These are phyloP conservation scores for Lepisosteus oculatus DNA, from an alignment of 2,113 vertebrate species.

Conservation along the genomic window DNA sequence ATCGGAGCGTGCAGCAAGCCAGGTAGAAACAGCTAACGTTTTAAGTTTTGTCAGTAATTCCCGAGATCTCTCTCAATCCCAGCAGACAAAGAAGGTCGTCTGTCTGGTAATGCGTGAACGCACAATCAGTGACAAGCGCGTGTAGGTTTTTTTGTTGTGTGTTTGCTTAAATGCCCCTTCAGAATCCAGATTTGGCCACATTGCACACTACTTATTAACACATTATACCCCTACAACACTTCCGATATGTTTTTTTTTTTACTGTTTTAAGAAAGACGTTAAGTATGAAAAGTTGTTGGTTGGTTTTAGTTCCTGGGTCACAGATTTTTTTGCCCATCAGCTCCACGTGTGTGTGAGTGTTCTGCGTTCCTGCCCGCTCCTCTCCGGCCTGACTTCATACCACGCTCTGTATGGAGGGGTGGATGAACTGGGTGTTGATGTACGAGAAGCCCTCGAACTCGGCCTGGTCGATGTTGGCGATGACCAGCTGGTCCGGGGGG, in stretches of 20 bases:
- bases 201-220: background rate
- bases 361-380: constrained; percentile 11
- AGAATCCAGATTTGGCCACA: constrained; percentile 6
- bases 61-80: constrained; percentile 10
- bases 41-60: background rate
- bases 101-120: background rate
- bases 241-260: constrained; percentile 4
- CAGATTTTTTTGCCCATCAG: background rate
- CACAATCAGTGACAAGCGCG: background rate
- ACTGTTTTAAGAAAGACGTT: constrained; percentile 7
- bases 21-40: too few relatives aligned
- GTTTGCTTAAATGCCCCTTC: constrained; percentile 9
- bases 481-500: constrained; percentile 93
- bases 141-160: background rate
- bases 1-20: too few relatives aligned
- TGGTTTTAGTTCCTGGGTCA: background rate
- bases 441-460: constrained; percentile 97
- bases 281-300: background rate
- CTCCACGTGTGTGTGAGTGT: constrained; percentile 2
- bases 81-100: constrained; percentile 15
- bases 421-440: constrained; percentile 87
- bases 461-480: constrained; percentile 95
- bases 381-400: constrained; percentile 67
- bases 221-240: constrained; percentile 1
- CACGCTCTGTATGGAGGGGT: constrained; percentile 75